Conservation (phyloP, 2,888 invertebrate genomes). For the Dugesia japonica region DNA sequence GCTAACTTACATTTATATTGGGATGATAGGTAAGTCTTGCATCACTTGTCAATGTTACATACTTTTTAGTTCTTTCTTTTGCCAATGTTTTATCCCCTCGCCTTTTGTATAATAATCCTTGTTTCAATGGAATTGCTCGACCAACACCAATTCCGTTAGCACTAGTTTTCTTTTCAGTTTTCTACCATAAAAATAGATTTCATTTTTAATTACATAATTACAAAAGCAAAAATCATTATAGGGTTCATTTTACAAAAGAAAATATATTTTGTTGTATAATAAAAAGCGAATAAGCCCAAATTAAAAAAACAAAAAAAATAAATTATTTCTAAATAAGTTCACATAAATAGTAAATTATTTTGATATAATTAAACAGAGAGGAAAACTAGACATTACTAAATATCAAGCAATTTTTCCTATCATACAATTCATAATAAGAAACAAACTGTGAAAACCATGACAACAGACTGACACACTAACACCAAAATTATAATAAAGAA, state of each 20-base stretch:
- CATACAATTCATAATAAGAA: neutral
- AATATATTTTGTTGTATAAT: too few relatives aligned
- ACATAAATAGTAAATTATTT: too few relatives aligned
- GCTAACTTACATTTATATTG: slow-evolving; percentile 77
- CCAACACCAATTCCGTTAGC: slow-evolving; percentile 50
- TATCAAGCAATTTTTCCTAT: neutral
- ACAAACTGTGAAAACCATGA: neutral
- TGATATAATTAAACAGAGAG: neutral
- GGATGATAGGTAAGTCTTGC: slow-evolving; percentile 75
- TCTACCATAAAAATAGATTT: too few relatives aligned
- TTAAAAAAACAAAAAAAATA: too few relatives aligned
- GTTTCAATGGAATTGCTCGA: slow-evolving; percentile 82
- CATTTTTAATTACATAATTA: neutral
- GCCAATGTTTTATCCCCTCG: slow-evolving; percentile 62
- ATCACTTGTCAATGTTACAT: slow-evolving; percentile 90
- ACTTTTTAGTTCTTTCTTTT: slow-evolving; percentile 98
- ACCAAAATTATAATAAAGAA: neutral
- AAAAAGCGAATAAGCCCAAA: too few relatives aligned
- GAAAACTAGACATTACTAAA: slow-evolving; percentile 10
- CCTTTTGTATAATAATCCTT: slow-evolving; percentile 85
- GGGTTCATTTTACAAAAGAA: neutral
- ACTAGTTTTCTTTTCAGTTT: slow-evolving; percentile 26
- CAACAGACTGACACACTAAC: slow-evolving; percentile 8
- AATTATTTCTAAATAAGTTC: too few relatives aligned
- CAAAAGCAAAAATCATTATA: neutral